phyloP scores from a whole-genome alignment of 2,888 invertebrate genomes.

The Microplitis deprimator region DNA sequence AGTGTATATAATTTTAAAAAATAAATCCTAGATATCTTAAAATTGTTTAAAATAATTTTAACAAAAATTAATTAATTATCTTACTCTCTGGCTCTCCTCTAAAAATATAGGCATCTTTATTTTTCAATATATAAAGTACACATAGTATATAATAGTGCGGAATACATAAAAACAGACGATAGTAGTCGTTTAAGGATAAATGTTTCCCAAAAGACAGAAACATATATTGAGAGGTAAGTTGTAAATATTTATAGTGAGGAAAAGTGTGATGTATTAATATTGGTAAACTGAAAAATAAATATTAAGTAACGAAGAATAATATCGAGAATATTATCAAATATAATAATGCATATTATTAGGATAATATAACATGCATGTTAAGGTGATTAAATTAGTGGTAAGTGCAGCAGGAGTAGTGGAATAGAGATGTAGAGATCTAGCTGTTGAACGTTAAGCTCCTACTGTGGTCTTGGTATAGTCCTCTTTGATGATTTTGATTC shows the following conservation, averaged over 20 bases:
- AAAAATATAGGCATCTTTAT: too few relatives aligned
- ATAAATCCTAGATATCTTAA: too few relatives aligned
- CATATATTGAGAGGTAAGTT: slow-evolving; percentile 50
- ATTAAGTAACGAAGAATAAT: too few relatives aligned
- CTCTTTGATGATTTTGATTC: slow-evolving; percentile 39
- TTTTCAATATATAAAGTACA: too few relatives aligned
- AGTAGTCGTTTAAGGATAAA: slow-evolving; percentile 55
- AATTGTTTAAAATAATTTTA: too few relatives aligned
- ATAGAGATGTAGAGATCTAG: slow-evolving; percentile 15
- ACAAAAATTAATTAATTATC: too few relatives aligned
- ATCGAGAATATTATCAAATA: neutral
- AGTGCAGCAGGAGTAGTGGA: neutral
- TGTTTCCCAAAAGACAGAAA: slow-evolving; percentile 54
- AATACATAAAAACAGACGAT: slow-evolving; percentile 35
- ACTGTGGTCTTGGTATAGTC: neutral
- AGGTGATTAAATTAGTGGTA: neutral
- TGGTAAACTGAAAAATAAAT: too few relatives aligned
- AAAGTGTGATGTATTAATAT: neutral
- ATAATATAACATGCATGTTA: neutral
- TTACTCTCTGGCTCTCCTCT: too few relatives aligned
- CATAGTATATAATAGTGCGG: neutral
- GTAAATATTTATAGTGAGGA: slow-evolving; percentile 23
- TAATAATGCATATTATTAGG: neutral
- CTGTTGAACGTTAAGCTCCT: neutral
- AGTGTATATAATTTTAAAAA: too few relatives aligned